phyloP scores from a whole-genome alignment of 2,888 invertebrate species.

The Hirudinaria manillensis region DNA sequence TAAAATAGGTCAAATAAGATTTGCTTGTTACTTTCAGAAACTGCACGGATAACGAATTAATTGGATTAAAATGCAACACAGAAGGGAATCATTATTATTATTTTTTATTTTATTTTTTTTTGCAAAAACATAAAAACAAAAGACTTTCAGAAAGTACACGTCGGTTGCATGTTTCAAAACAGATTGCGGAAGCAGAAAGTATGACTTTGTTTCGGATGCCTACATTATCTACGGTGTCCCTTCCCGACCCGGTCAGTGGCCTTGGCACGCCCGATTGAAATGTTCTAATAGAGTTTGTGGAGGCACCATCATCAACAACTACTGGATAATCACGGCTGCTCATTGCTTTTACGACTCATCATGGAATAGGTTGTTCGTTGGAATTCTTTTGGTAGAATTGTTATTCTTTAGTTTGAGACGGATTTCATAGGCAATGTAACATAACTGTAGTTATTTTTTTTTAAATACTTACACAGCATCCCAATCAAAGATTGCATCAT shows the following conservation, averaged over 20 bases:
- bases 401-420: neutral
- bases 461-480: neutral
- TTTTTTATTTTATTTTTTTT: neutral
- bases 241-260: constrained; percentile 4
- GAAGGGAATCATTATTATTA: neutral
- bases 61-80: neutral
- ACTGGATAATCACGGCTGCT: constrained; percentile 30
- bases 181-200: constrained; percentile 20
- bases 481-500: neutral
- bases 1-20: no score
- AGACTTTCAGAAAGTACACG: no score
- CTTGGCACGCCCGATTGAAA: constrained; percentile 17
- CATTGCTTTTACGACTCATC: constrained; percentile 23
- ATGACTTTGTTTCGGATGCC: neutral
- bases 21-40: neutral
- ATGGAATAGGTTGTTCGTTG: neutral
- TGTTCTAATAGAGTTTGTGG: neutral
- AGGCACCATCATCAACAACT: neutral
- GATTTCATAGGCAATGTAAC: no score
- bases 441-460: neutral
- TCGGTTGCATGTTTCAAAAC: no score
- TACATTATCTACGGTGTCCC: constrained; percentile 21
- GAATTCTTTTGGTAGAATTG: neutral
- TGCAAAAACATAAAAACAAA: neutral
- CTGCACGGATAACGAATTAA: constrained; percentile 1